These are phyloP conservation scores for Drosophila parvula DNA, from an alignment of 1,140 invertebrate genomes.

Conservation along the genomic window DNA sequence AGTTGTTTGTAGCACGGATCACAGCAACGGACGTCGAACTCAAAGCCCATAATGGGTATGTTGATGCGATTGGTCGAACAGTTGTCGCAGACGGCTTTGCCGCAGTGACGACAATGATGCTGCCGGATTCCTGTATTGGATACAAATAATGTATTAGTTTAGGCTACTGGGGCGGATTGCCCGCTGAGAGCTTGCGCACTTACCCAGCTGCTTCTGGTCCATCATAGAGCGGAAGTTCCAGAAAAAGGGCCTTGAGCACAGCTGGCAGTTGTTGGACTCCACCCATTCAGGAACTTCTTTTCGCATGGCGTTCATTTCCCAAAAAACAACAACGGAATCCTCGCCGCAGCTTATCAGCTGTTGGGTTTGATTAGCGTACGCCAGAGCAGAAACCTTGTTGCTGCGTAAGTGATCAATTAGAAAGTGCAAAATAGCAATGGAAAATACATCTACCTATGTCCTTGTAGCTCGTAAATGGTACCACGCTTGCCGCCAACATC, in stretches of 20 bases:
- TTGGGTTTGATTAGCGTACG: slow-evolving; percentile 91
- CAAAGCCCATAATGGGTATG: slow-evolving; percentile 98
- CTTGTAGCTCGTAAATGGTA: slow-evolving; percentile 98
- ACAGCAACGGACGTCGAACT: slow-evolving; percentile 98
- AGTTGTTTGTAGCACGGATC: slow-evolving; percentile 94
- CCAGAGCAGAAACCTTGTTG: slow-evolving; percentile 92
- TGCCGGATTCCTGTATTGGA: slow-evolving; percentile 87
- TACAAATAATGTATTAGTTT: not conserved
- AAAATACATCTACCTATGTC: slow-evolving; percentile 89
- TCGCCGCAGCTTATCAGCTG: slow-evolving; percentile 97
- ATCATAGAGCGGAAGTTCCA: slow-evolving; percentile 99
- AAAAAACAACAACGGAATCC: slow-evolving; percentile 96
- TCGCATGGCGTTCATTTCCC: slow-evolving; percentile 95
- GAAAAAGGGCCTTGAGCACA: slow-evolving; percentile 97
- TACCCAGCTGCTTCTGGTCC: slow-evolving; percentile 96
- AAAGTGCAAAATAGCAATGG: not conserved
- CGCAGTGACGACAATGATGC: slow-evolving; percentile 96
- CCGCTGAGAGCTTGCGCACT: slow-evolving; percentile 58
- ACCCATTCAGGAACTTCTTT: slow-evolving; percentile 97
- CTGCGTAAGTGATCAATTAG: slow-evolving; percentile 31
- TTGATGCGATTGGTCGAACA: slow-evolving; percentile 95
- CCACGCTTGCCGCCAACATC: slow-evolving; percentile 98
- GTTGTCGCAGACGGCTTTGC: slow-evolving; percentile 95
- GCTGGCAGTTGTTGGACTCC: slow-evolving; percentile 96
- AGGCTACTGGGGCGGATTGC: not conserved